phyloP scores from a whole-genome alignment of 2,113 vertebrate genomes.

The Saccopteryx bilineata region DNA sequence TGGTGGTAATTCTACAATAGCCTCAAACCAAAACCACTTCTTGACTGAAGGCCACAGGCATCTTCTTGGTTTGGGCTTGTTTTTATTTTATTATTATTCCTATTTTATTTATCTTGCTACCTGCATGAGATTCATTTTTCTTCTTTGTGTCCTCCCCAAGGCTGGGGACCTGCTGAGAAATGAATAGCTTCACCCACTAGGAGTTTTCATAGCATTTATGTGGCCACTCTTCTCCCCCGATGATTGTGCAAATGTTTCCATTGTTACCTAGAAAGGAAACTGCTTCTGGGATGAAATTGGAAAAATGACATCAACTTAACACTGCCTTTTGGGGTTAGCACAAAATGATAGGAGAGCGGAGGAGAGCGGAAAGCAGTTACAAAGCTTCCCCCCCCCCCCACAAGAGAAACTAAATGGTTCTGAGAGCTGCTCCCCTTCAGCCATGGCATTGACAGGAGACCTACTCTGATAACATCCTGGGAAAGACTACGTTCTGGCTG shows the following conservation, averaged over 20 bases:
- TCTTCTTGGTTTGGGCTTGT: conserved; percentile 9
- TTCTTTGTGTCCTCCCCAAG: conserved; percentile 22
- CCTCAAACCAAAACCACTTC: not conserved
- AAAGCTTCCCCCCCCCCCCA: conserved; percentile 80
- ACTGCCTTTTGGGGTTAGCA: conserved; percentile 79
- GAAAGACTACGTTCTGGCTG: conserved; percentile 76
- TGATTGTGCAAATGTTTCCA: conserved; percentile 75
- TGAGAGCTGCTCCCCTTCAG: conserved; percentile 84
- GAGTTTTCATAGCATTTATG: conserved; percentile 57
- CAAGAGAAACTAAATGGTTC: conserved; percentile 83
- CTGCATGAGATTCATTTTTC: conserved; percentile 29
- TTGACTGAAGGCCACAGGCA: not conserved
- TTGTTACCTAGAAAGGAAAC: conserved; percentile 82
- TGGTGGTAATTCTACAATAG: not conserved
- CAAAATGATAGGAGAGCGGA: conserved; percentile 84
- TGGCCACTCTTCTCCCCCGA: conserved; percentile 53
- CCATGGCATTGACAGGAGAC: conserved; percentile 81
- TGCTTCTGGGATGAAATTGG: conserved; percentile 82
- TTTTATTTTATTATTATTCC: not conserved
- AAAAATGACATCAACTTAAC: conserved; percentile 87
- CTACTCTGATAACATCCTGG: conserved; percentile 81
- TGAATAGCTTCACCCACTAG: not conserved
- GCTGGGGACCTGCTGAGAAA: not conserved
- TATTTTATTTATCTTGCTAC: not conserved
- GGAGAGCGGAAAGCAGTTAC: conserved; percentile 84